A percentile compares a stretch with the other conserved stretches of the same genome.
Evolutionary conservation across 2,888 invertebrate genomes (phyloP).

Genomic region (Folsomia manolachei): DNA sequence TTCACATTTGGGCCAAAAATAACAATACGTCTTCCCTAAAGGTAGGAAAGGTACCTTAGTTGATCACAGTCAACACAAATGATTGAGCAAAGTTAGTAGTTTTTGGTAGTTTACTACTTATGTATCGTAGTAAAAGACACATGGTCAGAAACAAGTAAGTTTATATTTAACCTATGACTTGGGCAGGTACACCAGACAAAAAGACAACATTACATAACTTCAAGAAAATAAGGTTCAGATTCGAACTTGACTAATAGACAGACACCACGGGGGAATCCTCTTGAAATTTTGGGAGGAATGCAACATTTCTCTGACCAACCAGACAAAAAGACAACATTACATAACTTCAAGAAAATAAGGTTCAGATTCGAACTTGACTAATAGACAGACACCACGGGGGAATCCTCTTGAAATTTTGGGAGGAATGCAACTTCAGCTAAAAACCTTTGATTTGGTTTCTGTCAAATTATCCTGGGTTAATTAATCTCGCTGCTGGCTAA

Average conservation of each 20-base stretch:
- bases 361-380: background rate
- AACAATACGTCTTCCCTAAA: too few species aligned
- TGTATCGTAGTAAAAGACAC: too few species aligned
- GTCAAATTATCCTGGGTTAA: slow-evolving; percentile 21
- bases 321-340: slow-evolving; percentile 6
- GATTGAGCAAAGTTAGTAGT: too few species aligned
- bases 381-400: slow-evolving; percentile 18
- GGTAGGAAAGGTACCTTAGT: too few species aligned
- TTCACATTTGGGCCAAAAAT: background rate
- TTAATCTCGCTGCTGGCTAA: slow-evolving; percentile 21
- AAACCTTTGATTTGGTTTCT: slow-evolving; percentile 7
- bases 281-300: background rate
- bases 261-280: slow-evolving; percentile 14
- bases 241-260: slow-evolving; percentile 7
- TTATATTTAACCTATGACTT: too few species aligned
- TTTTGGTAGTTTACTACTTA: too few species aligned
- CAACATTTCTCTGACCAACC: background rate
- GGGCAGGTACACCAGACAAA: background rate
- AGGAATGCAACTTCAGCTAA: background rate
- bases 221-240: background rate
- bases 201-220: slow-evolving; percentile 1
- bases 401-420: background rate
- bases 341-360: background rate
- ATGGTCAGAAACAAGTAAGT: too few species aligned
- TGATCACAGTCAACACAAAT: too few species aligned